Evolutionary conservation across 2,797 vertebrate genomes (phyloP), one percentile per base, ranked within the genome.

Genomic region (Silurus aristotelis): DNA sequence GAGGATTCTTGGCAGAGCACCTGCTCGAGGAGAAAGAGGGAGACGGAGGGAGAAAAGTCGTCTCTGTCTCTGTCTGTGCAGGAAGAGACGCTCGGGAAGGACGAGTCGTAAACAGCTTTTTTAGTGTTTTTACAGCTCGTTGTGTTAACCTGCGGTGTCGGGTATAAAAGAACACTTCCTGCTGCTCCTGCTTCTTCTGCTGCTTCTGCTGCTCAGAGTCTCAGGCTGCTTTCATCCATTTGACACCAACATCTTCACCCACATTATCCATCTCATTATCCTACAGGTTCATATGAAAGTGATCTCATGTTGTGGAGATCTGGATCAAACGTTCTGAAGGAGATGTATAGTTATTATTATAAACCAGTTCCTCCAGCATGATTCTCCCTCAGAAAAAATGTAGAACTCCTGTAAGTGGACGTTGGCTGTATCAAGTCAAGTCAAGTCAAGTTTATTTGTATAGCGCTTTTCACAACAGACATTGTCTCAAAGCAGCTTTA

Each of bases 1-100:
- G 61, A 25, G 1, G 0, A 10, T 80, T 79, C 22, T 80, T 80
- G 78, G 78, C 78, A 80, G 43, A 80, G 22, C 78, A 80, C 60
- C 78, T 80, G 15, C 6, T 0, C 12, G 14, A 64, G 38, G 78
- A 19, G 78, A 79, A 46, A 46, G 31, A 63, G 9, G 22, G 38
- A 63, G 6, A 3, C 31, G 10, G 19, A 78, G 56, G 55, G 52
- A 31, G 72, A 27, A 76, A 25, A 15, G 20, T 60, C 60, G 75
- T 60, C 31, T 48, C 43, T 12, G 7, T 14, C 77, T 46, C 5
- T 15, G 61, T 52, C 61, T 66, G 58, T 7, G n/a, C 61, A 80
- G 78, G 78, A 80, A 80, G 60, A 64, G 60, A 48, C 2, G 22
- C 12, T 64, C 20, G 7, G 6, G 64, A 48, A 64, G 20, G 22